Conservation (phyloP, 2,113 vertebrate genomes). For the Castor canadensis region DNA sequence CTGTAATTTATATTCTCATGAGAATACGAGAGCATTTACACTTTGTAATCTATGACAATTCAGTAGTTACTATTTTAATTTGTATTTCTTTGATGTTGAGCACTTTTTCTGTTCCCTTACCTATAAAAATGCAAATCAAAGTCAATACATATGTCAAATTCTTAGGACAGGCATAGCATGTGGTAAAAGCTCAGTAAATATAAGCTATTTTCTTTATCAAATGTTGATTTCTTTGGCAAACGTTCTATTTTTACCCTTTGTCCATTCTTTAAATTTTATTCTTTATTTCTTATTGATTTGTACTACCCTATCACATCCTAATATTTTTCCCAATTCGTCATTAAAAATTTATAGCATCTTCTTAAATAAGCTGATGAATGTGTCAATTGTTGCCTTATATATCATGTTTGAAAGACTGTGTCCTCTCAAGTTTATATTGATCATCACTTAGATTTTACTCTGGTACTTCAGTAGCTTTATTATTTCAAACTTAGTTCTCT, state of each 20-base stretch:
- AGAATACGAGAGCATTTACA: background rate
- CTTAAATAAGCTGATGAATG: background rate
- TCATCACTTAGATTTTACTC: background rate
- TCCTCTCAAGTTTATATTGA: background rate
- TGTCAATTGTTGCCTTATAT: background rate
- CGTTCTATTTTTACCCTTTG: slow-evolving; percentile 1
- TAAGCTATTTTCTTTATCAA: background rate
- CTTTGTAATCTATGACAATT: background rate
- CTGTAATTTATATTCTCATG: background rate
- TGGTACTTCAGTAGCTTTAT: background rate
- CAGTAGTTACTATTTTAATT: background rate
- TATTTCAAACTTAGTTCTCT: background rate
- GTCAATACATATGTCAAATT: background rate
- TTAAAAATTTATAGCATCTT: background rate
- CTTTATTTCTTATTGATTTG: background rate
- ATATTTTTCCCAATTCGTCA: background rate
- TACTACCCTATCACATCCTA: background rate
- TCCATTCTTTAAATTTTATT: background rate
- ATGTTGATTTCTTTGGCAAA: background rate
- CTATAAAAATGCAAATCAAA: background rate
- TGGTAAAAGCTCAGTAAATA: background rate
- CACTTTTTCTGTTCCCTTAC: background rate
- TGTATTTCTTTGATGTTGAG: background rate
- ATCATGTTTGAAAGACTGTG: background rate
- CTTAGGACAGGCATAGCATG: background rate